Base-by-base conservation (phyloP, 2,888 invertebrate genomes). In the Epicampocera succincta region DNA sequence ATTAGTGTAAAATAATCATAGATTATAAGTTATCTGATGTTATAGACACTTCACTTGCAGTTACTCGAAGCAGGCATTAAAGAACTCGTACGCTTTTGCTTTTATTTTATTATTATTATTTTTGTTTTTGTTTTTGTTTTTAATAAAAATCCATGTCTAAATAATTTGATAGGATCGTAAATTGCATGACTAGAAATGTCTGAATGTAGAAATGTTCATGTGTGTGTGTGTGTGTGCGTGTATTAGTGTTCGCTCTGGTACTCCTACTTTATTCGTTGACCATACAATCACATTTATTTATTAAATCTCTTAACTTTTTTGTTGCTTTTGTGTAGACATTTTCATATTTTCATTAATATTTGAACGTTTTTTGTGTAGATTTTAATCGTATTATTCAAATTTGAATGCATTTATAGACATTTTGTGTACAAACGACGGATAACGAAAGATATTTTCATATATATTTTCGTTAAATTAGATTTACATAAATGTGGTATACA, bases 1-100 rank as follows among this genome's bases (percentile, higher is more conserved):
- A 82, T 82, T 82, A 82, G 77, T 74, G 73, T 82, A 82, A 78
- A 78, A 69, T 73, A 82, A 82, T 82, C 63, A 82, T 60, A 54
- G 78, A 78, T 78, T 78, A 61, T 60, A 66, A 69, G 21, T 82
- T 74, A 82, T 78, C 78, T 78, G 78, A 82, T 82, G 69, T 76
- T 76, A 52, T 60, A 68, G 13, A 60, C 68, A 76, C 75, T 76
- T 76, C 75, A 61, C 68, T 61, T 76, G 50, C 68, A 60, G 60
- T 76, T 48, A 42, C 50, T 44, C 21, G 60, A 60, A 52, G 52
- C 50, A 61, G n/a, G 17, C 50, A 76, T 60, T 60, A 60, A 68
- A 66, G 13, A 50, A 73, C 54, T 63, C 63, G 54, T 46, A 44
- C 65, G 12, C 17, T n/a, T 33, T 58, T 29, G 40, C 8, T 19